Base-by-base conservation (phyloP, 2,797 vertebrate species). In the Pampus argenteus region DNA sequence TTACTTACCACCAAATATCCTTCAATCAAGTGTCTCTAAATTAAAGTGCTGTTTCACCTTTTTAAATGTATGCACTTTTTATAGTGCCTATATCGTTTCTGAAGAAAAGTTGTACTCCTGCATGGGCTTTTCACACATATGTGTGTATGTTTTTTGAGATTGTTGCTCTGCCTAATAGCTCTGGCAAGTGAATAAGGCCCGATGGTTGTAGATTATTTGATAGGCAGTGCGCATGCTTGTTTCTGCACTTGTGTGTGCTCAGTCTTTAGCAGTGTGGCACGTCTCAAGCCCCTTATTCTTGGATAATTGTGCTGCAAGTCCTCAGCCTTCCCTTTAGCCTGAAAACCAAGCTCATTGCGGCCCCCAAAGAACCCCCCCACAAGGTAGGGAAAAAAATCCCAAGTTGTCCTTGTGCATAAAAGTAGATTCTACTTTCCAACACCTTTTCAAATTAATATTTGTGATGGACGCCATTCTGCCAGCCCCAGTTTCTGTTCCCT, bases 371-470 rank as follows among this genome's bases (percentile, higher is more conserved):
- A 96, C 86, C 79, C 85, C 36, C 84, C 69, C 79, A 88, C 84
- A 85, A 76, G 70, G 71, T 85, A 67, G 73, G 84, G 80, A 78
- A 96, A 96, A 95, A 97, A 97, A 97, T 95, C 96, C 96, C 96
- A 98, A 98, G 96, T 99, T 98, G 97, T 99, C 97, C 97, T 99
- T 98, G 96, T 98, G 96, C 97, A 99, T 98, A 98, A 98, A 99
- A 98, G 98, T 98, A 98, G 96, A 99, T 97, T 98, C 97, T 98
- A 95, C 97, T 97, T 97, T 98, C 97, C 96, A 98, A 99, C 97
- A 99, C 97, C 97, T 99, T 99, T 99, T 99, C 97, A 99, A 98
- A 99, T 99, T 98, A 99, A 99, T 99, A 99, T 99, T 99, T 99
- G 97, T 97, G 97, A 98, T 99, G 97, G 96, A 95, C 96, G 89